phyloP scores from a whole-genome alignment of 2,888 invertebrate species.

The Caenorhabditis imperialis region DNA sequence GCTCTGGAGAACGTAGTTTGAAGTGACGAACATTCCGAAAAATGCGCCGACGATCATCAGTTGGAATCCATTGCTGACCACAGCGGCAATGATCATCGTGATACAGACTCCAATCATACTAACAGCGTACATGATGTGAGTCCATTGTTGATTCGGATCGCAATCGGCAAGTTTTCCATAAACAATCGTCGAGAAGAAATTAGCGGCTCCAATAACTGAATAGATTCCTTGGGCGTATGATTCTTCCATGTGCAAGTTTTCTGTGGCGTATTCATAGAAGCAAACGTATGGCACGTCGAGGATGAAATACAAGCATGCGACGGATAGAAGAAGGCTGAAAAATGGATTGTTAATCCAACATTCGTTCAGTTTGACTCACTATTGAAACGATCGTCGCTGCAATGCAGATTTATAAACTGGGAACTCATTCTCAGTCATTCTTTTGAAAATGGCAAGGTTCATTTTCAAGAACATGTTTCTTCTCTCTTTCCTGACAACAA shows the following conservation, averaged over 20 bases:
- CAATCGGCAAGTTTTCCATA: slow-evolving; percentile 92
- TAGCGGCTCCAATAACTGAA: slow-evolving; percentile 88
- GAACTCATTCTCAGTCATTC: not conserved
- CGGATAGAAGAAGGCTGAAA: slow-evolving; percentile 37
- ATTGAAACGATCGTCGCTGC: not conserved
- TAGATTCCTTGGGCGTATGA: slow-evolving; percentile 82
- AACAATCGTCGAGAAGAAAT: slow-evolving; percentile 90
- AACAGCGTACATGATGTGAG: not conserved
- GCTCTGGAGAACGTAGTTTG: slow-evolving; percentile 62
- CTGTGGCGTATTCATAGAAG: slow-evolving; percentile 87
- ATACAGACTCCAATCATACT: not conserved
- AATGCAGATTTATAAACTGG: not conserved
- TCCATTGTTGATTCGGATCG: not conserved
- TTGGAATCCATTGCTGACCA: slow-evolving; percentile 54
- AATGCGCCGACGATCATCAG: slow-evolving; percentile 11
- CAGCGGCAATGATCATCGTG: not conserved
- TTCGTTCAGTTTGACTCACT: not conserved
- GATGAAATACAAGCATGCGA: slow-evolving; percentile 89
- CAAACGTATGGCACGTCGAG: slow-evolving; percentile 90
- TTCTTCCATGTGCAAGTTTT: slow-evolving; percentile 78
- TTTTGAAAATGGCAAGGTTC: not conserved
- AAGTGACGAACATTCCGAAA: slow-evolving; percentile 55
- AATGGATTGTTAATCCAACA: not conserved
- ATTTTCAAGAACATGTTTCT: slow-evolving; percentile 6
- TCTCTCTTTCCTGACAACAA: slow-evolving; percentile 40